These are phyloP conservation scores for Entelurus aequoreus DNA, from an alignment of 2,113 vertebrate species.

Conservation along the genomic window DNA sequence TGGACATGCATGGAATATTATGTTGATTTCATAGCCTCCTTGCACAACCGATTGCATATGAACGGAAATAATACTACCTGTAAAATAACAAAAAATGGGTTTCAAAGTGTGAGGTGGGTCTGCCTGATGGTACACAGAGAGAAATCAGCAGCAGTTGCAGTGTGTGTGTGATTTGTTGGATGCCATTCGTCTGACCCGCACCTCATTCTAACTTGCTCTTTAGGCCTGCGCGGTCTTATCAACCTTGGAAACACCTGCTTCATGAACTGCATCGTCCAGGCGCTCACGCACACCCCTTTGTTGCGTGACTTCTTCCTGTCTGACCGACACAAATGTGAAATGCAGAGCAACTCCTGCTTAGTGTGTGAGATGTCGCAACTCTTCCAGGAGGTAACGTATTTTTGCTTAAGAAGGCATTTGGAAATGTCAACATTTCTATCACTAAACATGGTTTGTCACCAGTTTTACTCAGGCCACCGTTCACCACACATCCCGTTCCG, in stretches of 20 bases:
- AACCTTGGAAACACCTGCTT: constrained; percentile 97
- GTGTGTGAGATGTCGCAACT: constrained; percentile 97
- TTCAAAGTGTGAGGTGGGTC: no score
- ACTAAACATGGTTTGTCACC: neutral
- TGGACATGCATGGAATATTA: no score
- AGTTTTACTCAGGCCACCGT: constrained; percentile 98
- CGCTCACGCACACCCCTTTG: constrained; percentile 92
- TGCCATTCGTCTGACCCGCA: neutral
- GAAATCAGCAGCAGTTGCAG: neutral
- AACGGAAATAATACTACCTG: no score
- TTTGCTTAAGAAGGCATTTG: neutral
- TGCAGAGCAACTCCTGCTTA: constrained; percentile 96
- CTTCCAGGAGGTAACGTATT: constrained; percentile 84
- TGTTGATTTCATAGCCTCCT: no score
- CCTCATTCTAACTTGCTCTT: neutral
- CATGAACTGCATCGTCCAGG: constrained; percentile 99
- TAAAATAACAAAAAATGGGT: no score
- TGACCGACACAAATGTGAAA: constrained; percentile 94
- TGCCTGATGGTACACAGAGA: no score
- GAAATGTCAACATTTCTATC: no score
- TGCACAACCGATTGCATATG: no score
- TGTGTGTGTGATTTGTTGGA: neutral
- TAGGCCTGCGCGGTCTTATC: constrained; percentile 90
- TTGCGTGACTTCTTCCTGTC: constrained; percentile 96
- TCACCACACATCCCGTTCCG: constrained; percentile 98